Conservation (phyloP, 2,888 invertebrate species). For the Oligia strigilis region DNA sequence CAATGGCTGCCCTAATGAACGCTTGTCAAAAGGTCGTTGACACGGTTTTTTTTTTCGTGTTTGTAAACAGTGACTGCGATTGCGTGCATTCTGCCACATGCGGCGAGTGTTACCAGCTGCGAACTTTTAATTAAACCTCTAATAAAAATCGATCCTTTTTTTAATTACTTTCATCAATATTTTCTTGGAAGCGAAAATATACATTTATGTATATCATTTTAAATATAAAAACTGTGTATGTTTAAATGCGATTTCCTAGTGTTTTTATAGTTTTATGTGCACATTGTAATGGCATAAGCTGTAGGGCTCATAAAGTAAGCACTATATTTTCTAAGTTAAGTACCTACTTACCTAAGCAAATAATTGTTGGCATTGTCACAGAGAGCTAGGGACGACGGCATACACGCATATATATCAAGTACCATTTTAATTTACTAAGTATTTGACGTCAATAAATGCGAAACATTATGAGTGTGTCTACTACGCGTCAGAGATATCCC, state of each 20-base stretch:
- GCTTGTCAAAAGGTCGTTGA: constrained; percentile 67
- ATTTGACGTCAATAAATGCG: constrained; percentile 50
- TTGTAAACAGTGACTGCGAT: constrained; percentile 74
- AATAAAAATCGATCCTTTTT: constrained; percentile 41
- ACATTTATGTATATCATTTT: neutral
- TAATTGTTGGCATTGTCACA: constrained; percentile 17
- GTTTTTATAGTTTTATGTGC: neutral
- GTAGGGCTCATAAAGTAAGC: constrained; percentile 2
- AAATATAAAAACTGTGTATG: neutral
- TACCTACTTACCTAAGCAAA: constrained; percentile 4
- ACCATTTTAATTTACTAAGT: constrained; percentile 37
- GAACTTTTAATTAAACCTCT: constrained; percentile 26
- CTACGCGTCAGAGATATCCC: constrained; percentile 19
- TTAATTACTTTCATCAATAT: constrained; percentile 12
- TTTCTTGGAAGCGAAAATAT: constrained; percentile 5
- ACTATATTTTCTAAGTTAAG: neutral
- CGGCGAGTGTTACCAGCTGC: constrained; percentile 59
- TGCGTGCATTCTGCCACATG: constrained; percentile 80
- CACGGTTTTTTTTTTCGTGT: constrained; percentile 67
- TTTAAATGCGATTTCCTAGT: neutral
- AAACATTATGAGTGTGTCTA: constrained; percentile 48
- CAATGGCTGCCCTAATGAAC: constrained; percentile 55
- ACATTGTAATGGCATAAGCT: constrained; percentile 14
- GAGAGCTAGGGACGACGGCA: neutral
- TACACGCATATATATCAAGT: constrained; percentile 9